Evolutionary conservation across 2,797 vertebrate genomes (phyloP).

Genomic region (Labeo calbasu): DNA sequence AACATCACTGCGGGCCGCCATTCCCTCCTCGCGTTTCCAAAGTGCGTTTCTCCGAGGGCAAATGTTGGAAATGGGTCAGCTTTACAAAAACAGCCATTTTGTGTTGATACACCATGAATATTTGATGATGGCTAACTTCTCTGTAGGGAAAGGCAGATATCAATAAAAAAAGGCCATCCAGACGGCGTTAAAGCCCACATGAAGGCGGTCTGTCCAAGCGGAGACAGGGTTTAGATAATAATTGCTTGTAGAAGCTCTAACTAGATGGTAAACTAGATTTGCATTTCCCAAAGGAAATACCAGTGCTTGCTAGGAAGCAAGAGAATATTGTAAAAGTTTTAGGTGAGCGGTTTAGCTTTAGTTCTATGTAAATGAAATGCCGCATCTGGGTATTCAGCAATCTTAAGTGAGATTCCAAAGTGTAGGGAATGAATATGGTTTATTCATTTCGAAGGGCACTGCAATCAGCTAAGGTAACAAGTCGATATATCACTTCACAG

Average conservation of each 20-base stretch:
- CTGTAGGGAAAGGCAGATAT: constrained; percentile 69
- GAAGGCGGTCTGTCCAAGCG: background rate
- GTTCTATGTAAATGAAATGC: background rate
- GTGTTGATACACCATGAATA: constrained; percentile 78
- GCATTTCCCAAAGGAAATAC: background rate
- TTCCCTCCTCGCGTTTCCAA: constrained; percentile 72
- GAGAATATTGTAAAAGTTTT: background rate
- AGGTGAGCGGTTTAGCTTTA: background rate
- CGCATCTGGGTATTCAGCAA: background rate
- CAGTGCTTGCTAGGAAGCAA: background rate
- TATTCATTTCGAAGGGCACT: background rate
- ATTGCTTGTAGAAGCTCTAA: background rate
- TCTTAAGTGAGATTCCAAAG: constrained; percentile 10
- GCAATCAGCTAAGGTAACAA: background rate
- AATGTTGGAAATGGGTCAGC: constrained; percentile 79
- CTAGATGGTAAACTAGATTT: background rate
- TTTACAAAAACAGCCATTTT: constrained; percentile 75
- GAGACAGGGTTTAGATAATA: background rate
- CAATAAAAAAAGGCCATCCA: constrained; percentile 58
- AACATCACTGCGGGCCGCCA: constrained; percentile 38
- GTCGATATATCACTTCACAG: background rate
- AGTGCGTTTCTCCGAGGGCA: constrained; percentile 73
- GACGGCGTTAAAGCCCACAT: constrained; percentile 31
- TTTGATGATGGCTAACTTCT: constrained; percentile 75
- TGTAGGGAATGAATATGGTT: background rate